Conservation (phyloP, 2,797 vertebrate species). For the Brachyalestes nurse region DNA sequence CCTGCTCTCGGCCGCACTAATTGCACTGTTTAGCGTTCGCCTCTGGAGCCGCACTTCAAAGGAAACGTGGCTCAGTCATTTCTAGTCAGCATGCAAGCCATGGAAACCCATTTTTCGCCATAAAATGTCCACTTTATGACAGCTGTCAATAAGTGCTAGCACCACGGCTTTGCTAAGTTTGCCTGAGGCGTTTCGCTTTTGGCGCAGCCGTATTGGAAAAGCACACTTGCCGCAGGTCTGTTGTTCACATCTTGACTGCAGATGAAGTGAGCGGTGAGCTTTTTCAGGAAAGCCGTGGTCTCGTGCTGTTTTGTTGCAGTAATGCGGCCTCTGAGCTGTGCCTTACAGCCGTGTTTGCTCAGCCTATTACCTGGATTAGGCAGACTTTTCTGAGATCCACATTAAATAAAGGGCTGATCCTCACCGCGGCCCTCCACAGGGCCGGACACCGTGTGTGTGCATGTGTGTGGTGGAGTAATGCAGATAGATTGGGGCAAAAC, state of each 20-base stretch:
- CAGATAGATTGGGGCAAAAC: slow-evolving; percentile 39
- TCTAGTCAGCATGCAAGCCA: slow-evolving; percentile 52
- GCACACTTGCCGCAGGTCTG: slow-evolving; percentile 41
- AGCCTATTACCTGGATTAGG: slow-evolving; percentile 74
- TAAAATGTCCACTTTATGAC: slow-evolving; percentile 64
- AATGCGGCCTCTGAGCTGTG: slow-evolving; percentile 61
- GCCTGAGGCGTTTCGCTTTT: slow-evolving; percentile 48
- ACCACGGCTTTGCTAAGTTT: slow-evolving; percentile 52
- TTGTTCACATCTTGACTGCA: slow-evolving; percentile 1
- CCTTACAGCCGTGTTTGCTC: slow-evolving; percentile 72
- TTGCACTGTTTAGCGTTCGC: slow-evolving; percentile 66
- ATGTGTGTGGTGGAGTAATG: slow-evolving; percentile 1
- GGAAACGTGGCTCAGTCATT: slow-evolving; percentile 46
- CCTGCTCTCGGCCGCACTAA: slow-evolving; percentile 66
- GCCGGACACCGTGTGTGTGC: slow-evolving; percentile 27
- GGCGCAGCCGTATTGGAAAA: slow-evolving; percentile 54
- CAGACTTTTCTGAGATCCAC: slow-evolving; percentile 66
- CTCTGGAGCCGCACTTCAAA: slow-evolving; percentile 71
- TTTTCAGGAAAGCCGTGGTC: slow-evolving; percentile 23
- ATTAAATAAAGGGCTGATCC: slow-evolving; percentile 73
- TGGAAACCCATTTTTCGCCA: slow-evolving; percentile 56
- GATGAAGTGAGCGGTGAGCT: slow-evolving; percentile 4
- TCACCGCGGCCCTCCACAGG: slow-evolving; percentile 56
- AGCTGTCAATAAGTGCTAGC: slow-evolving; percentile 57
- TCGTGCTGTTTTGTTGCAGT: slow-evolving; percentile 60